Percentiles rank a stretch among this genome's conserved stretches.
These are phyloP conservation scores for Serripes groenlandicus DNA, from an alignment of 2,888 invertebrate species.

Conservation along the genomic window DNA sequence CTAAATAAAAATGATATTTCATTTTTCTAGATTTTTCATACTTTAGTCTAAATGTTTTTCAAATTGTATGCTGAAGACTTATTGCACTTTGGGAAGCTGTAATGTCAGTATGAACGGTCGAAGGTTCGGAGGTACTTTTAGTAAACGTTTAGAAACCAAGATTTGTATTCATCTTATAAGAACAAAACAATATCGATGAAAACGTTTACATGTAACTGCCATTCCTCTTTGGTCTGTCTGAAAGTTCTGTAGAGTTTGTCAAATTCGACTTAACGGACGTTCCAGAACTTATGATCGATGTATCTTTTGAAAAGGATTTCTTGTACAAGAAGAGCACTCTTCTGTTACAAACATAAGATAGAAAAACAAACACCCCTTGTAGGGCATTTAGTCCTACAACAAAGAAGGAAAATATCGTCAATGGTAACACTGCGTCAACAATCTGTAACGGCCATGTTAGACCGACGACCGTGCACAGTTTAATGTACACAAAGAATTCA, in stretches of 20 bases:
- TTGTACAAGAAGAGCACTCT: slow-evolving; percentile 66
- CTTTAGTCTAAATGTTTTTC: no score
- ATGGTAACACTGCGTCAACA: slow-evolving; percentile 67
- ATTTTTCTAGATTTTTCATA: no score
- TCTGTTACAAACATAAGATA: slow-evolving; percentile 70
- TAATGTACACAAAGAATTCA: slow-evolving; percentile 70
- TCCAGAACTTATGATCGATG: not conserved
- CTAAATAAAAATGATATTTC: no score
- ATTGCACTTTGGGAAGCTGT: no score
- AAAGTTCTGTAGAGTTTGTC: slow-evolving; percentile 3
- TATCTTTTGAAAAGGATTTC: not conserved
- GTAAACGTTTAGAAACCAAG: no score
- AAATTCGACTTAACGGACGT: not conserved
- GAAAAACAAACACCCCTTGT: slow-evolving; percentile 75
- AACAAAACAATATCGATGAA: no score
- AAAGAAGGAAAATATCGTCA: slow-evolving; percentile 67
- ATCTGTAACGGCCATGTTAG: slow-evolving; percentile 76
- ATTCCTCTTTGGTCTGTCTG: slow-evolving; percentile 1
- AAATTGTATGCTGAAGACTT: no score
- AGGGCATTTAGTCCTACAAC: slow-evolving; percentile 70
- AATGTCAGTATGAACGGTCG: no score
- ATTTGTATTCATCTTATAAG: no score
- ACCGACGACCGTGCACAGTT: slow-evolving; percentile 74
- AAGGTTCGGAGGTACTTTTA: no score
- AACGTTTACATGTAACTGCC: no score